These are phyloP conservation scores for Brenthis daphne DNA, from an alignment of 2,888 invertebrate species.

Conservation along the genomic window DNA sequence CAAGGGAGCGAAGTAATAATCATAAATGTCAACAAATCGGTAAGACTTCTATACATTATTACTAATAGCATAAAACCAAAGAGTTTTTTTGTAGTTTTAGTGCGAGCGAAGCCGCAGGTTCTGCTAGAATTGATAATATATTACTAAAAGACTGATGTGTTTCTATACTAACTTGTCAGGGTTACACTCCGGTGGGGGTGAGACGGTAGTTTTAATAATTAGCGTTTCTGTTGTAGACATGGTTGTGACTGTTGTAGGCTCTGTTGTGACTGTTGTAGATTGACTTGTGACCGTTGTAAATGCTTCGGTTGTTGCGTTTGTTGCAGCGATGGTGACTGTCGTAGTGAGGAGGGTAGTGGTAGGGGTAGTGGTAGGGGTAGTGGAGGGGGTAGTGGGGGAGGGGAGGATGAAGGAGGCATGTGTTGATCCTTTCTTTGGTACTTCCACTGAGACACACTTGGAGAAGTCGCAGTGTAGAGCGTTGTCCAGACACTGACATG, in stretches of 20 bases:
- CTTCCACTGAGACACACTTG: slow-evolving; percentile 64
- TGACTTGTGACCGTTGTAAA: slow-evolving; percentile 24
- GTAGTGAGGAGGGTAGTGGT: slow-evolving; percentile 24
- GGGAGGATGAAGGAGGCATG: slow-evolving; percentile 48
- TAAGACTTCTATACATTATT: too few species aligned
- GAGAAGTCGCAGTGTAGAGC: slow-evolving; percentile 85
- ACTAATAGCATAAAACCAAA: too few species aligned
- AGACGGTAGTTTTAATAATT: slow-evolving; percentile 50
- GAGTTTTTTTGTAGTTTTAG: too few species aligned
- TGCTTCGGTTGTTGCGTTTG: slow-evolving; percentile 30
- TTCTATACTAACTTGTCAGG: slow-evolving; percentile 56
- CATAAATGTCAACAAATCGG: too few species aligned
- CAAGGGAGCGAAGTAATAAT: too few species aligned
- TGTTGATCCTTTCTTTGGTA: slow-evolving; percentile 47
- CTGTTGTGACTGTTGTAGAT: slow-evolving; percentile 13
- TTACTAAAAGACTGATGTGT: neutral
- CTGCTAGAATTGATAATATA: neutral
- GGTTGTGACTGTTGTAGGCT: neutral
- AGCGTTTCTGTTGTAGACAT: slow-evolving; percentile 16
- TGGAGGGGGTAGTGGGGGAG: slow-evolving; percentile 23
- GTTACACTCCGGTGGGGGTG: slow-evolving; percentile 69
- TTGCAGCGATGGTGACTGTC: slow-evolving; percentile 18
- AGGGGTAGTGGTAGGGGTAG: slow-evolving; percentile 25
- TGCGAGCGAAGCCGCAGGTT: too few species aligned
- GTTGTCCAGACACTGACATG: slow-evolving; percentile 92